Evolutionary conservation across 2,113 vertebrate genomes (phyloP).

Genomic region (Apistogramma diplotaenia): DNA sequence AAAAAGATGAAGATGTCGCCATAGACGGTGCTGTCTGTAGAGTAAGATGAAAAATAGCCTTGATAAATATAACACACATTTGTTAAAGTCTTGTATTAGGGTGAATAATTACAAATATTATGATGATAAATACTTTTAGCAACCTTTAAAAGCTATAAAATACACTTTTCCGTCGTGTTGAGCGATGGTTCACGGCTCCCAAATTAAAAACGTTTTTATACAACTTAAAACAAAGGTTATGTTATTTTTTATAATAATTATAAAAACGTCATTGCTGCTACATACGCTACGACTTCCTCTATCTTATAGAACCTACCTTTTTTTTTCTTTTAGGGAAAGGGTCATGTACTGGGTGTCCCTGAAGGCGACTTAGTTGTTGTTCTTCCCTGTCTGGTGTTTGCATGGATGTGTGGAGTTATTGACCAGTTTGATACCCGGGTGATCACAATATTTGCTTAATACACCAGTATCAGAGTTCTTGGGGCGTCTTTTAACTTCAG

Average conservation of each 20-base stretch:
- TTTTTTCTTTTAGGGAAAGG: too few relatives aligned
- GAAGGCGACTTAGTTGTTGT: conserved; percentile 33
- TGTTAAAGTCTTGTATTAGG: neutral
- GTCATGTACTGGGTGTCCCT: neutral
- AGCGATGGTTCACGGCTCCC: neutral
- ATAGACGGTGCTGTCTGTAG: accelerated
- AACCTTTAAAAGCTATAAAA: neutral
- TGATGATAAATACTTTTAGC: neutral
- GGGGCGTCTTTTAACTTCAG: neutral
- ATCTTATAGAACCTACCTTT: neutral
- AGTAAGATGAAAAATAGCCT: neutral
- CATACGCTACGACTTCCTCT: neutral
- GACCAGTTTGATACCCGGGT: neutral
- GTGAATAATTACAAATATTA: neutral
- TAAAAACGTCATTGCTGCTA: neutral
- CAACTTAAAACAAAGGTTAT: neutral
- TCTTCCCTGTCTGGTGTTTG: neutral
- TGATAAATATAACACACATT: neutral
- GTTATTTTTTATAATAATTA: neutral
- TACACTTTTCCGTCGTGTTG: neutral
- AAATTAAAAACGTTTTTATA: neutral
- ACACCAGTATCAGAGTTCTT: neutral
- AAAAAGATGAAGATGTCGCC: neutral
- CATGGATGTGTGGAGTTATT: neutral
- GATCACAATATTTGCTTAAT: neutral